Evolutionary conservation across 2,888 invertebrate species (phyloP).

Genomic region (Atethmia centrago): DNA sequence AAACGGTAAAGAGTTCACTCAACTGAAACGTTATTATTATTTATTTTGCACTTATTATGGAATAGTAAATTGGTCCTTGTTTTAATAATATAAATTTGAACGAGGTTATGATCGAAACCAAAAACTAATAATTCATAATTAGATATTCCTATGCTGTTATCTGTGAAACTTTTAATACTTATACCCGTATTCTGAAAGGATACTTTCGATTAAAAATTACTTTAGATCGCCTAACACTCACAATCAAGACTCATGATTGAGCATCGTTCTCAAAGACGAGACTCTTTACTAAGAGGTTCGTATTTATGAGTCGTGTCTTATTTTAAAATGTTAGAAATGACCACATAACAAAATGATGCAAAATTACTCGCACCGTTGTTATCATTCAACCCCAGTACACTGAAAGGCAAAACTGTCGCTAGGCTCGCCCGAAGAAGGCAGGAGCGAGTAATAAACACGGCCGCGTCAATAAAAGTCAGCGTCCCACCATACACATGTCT

Average conservation of each 20-base stretch:
- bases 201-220: not conserved
- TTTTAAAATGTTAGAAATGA: not conserved
- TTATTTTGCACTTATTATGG: conserved; percentile 5
- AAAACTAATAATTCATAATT: not conserved
- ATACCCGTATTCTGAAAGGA: not conserved
- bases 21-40: conserved; percentile 23
- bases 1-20: conserved; percentile 31
- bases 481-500: conserved; percentile 85
- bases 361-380: conserved; percentile 44
- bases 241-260: not conserved
- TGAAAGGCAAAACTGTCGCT: conserved; percentile 73
- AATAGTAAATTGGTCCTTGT: not conserved
- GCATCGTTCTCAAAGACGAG: not conserved
- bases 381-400: conserved; percentile 61
- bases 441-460: conserved; percentile 83
- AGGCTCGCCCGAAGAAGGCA: conserved; percentile 72
- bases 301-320: too few species aligned
- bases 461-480: conserved; percentile 87
- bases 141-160: not conserved
- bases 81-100: not conserved
- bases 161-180: not conserved
- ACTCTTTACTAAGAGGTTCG: too few species aligned
- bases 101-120: not conserved
- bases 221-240: not conserved
- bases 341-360: not conserved